phyloP scores from a whole-genome alignment of 2,113 vertebrate genomes.

The Dromiciops gliroides region DNA sequence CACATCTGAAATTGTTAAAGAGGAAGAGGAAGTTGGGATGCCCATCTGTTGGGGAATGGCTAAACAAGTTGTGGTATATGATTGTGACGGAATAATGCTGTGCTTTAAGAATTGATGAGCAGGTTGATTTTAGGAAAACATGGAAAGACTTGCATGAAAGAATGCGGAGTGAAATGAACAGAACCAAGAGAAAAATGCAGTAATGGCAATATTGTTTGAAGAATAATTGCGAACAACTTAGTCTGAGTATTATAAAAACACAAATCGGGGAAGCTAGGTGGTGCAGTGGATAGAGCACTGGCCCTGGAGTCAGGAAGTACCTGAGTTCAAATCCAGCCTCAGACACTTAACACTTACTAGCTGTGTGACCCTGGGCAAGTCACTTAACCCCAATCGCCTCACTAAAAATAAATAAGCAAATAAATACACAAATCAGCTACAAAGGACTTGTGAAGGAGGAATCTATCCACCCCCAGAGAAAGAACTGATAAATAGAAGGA shows the following conservation, averaged over 20 bases:
- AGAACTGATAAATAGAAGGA: not conserved
- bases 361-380: too few relatives aligned
- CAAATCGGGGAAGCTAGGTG: too few relatives aligned
- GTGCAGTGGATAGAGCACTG: too few relatives aligned
- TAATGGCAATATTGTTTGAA: not conserved
- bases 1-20: not conserved
- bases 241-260: not conserved
- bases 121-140: not conserved
- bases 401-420: too few relatives aligned
- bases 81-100: not conserved
- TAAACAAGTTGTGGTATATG: not conserved
- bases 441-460: not conserved
- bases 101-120: not conserved
- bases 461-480: not conserved
- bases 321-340: too few relatives aligned
- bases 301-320: too few relatives aligned
- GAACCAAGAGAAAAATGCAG: not conserved
- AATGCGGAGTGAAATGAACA: not conserved
- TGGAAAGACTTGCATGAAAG: not conserved
- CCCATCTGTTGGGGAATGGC: not conserved
- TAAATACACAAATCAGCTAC: not conserved
- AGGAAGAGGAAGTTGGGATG: not conserved
- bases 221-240: not conserved
- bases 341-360: too few relatives aligned
- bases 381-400: too few relatives aligned